A percentile compares a stretch with the other conserved stretches of the same genome.
phyloP scores from a whole-genome alignment of 2,888 invertebrate species.

The Lochmaea crataegi region DNA sequence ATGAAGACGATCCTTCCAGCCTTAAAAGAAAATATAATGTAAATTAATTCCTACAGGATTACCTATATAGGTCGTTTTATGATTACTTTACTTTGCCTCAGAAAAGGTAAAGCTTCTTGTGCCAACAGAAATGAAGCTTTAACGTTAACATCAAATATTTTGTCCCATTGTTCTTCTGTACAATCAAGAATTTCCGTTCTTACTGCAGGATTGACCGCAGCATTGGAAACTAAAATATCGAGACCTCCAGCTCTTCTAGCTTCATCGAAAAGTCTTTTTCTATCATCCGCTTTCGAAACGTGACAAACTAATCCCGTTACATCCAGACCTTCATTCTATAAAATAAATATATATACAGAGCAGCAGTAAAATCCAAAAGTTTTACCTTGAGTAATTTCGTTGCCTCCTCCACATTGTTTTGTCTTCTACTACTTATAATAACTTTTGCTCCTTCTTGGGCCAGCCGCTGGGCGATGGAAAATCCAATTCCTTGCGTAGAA shows the following conservation, averaged over 20 bases:
- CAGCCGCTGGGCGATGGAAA: conserved; percentile 87
- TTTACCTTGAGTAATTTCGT: conserved; percentile 72
- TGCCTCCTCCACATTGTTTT: conserved; percentile 85
- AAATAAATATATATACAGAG: not conserved
- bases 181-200: conserved; percentile 81
- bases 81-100: conserved; percentile 74
- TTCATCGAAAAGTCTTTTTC: conserved; percentile 72
- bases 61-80: not conserved
- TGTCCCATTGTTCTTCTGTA: conserved; percentile 89
- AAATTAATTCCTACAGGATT: not conserved
- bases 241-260: conserved; percentile 86
- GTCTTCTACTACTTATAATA: conserved; percentile 91
- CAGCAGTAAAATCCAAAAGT: not conserved
- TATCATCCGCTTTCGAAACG: conserved; percentile 85
- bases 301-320: conserved; percentile 75
- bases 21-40: conserved; percentile 5
- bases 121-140: conserved; percentile 89
- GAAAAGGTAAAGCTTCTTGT: conserved; percentile 86
- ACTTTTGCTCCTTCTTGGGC: conserved; percentile 92
- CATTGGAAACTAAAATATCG: conserved; percentile 95
- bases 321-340: conserved; percentile 25
- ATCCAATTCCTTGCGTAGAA: conserved; percentile 91
- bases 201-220: conserved; percentile 88
- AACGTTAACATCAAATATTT: conserved; percentile 96
- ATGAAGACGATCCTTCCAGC: conserved; percentile 89